phyloP scores from a whole-genome alignment of 2,797 vertebrate species.

The Gouania willdenowi region DNA sequence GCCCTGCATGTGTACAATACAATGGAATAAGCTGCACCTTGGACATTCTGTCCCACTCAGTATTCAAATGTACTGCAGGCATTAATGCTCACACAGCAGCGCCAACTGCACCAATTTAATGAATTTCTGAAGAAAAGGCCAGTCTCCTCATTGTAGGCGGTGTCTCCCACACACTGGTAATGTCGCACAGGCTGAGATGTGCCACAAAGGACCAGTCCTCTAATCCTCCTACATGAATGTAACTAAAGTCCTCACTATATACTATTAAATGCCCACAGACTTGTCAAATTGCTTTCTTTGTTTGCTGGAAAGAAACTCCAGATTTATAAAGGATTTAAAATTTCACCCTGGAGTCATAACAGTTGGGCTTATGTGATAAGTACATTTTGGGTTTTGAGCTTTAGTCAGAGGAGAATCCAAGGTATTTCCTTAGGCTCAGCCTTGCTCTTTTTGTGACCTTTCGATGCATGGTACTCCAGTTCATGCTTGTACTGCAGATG shows the following conservation, averaged over 20 bases:
- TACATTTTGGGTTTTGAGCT: too few species aligned
- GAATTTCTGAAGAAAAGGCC: conserved; percentile 28
- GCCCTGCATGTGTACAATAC: neutral
- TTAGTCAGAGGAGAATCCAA: too few species aligned
- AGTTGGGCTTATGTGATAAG: too few species aligned
- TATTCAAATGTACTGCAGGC: neutral
- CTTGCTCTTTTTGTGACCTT: too few species aligned
- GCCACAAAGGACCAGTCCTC: conserved; percentile 41
- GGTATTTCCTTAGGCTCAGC: too few species aligned
- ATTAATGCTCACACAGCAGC: neutral
- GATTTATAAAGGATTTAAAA: too few species aligned
- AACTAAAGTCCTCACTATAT: conserved; percentile 10
- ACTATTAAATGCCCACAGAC: neutral
- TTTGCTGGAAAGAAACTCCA: too few species aligned
- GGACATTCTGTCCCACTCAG: neutral
- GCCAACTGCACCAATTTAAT: conserved; percentile 29
- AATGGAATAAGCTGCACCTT: neutral
- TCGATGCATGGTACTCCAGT: too few species aligned
- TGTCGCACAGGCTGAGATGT: conserved; percentile 35
- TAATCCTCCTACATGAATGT: conserved; percentile 38
- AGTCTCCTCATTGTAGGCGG: conserved; percentile 32
- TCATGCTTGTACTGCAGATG: too few species aligned
- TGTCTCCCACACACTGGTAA: conserved; percentile 45
- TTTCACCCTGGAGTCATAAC: too few species aligned
- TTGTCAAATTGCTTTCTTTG: neutral